Conservation (phyloP, 2,888 invertebrate genomes). For the Clunio marinus region DNA sequence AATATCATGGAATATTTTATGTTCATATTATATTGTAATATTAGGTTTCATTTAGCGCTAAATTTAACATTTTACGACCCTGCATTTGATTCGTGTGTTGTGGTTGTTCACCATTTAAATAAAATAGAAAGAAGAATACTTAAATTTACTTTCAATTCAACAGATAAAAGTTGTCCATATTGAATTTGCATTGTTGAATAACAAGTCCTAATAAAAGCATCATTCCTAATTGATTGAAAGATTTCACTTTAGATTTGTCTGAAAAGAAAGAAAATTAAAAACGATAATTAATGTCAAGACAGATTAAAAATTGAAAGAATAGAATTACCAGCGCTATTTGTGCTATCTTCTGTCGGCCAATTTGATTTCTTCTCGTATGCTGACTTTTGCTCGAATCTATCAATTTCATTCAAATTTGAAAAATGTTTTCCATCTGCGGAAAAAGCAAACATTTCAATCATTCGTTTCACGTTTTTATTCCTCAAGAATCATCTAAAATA, state of each 20-base stretch:
- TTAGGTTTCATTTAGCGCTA: not conserved
- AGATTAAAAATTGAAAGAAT: not conserved
- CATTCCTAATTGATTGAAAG: not conserved
- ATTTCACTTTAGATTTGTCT: not conserved
- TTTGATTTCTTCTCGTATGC: slow-evolving; percentile 56
- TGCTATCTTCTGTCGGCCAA: slow-evolving; percentile 53
- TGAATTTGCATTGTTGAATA: slow-evolving; percentile 25
- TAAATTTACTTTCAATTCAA: slow-evolving; percentile 5
- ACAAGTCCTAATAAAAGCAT: slow-evolving; percentile 23
- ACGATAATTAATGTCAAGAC: not conserved
- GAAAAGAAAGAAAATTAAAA: not conserved
- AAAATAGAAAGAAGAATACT: slow-evolving; percentile 1
- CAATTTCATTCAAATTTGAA: slow-evolving; percentile 72
- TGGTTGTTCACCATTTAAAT: not conserved
- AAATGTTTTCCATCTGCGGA: slow-evolving; percentile 68
- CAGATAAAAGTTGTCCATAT: slow-evolving; percentile 9
- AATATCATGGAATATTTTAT: no score
- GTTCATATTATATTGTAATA: not conserved
- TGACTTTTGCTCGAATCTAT: slow-evolving; percentile 73
- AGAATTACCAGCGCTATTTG: slow-evolving; percentile 14
- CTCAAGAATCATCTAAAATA: no score
- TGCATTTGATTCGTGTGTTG: slow-evolving; percentile 27
- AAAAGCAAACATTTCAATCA: slow-evolving; percentile 3
- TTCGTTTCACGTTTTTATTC: no score
- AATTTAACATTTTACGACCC: slow-evolving; percentile 24